Evolutionary conservation across 2,888 invertebrate genomes (phyloP).

Genomic region (Heteromurus nitidus): DNA sequence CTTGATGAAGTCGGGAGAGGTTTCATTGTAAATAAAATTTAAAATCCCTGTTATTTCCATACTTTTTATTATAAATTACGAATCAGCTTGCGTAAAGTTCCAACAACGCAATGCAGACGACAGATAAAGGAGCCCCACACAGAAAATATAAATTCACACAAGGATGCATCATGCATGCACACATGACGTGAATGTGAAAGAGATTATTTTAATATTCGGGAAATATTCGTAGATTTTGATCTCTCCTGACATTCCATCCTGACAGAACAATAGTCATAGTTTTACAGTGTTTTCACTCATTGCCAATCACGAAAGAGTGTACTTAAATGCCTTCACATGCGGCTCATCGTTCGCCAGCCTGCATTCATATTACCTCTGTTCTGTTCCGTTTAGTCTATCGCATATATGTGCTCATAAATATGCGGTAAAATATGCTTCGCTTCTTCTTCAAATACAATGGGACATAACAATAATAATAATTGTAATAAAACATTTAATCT

Average conservation of each 20-base stretch:
- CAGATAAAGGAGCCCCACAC: background rate
- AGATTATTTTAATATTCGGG: slow-evolving; percentile 31
- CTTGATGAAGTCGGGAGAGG: too few relatives aligned
- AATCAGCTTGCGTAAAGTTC: too few relatives aligned
- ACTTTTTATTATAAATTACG: too few relatives aligned
- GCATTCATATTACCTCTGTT: too few relatives aligned
- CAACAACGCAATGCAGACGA: too few relatives aligned
- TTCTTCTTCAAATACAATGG: slow-evolving; percentile 32
- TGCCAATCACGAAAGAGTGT: slow-evolving; percentile 51
- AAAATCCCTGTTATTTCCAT: too few relatives aligned
- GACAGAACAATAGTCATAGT: slow-evolving; percentile 68
- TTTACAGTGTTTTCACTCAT: slow-evolving; percentile 57
- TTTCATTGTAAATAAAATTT: too few relatives aligned
- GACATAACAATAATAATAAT: slow-evolving; percentile 27
- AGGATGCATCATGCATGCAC: slow-evolving; percentile 15
- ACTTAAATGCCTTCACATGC: background rate
- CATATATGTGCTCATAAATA: slow-evolving; percentile 23
- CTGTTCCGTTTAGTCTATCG: background rate
- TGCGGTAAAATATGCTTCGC: slow-evolving; percentile 12
- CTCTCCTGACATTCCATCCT: slow-evolving; percentile 59
- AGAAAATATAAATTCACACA: slow-evolving; percentile 25
- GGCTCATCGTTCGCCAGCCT: too few relatives aligned
- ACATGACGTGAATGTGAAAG: slow-evolving; percentile 18
- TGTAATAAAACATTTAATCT: slow-evolving; percentile 22
- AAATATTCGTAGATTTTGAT: slow-evolving; percentile 38